Conservation (phyloP, 1,140 invertebrate genomes). For the Cardiocondyla obscurior region DNA sequence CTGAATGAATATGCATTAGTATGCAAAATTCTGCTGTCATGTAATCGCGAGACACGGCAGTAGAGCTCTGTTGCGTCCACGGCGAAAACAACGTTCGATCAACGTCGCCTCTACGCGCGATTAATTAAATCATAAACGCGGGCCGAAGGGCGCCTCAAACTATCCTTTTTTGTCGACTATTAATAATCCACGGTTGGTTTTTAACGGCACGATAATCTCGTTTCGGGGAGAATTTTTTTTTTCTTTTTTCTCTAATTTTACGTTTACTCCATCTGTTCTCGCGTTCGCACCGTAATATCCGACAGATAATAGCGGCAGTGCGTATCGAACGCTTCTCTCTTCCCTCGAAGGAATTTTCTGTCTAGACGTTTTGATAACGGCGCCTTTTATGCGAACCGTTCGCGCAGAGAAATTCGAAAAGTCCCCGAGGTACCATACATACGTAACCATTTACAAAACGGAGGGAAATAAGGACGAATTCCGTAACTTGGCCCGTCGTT, state of each 20-base stretch:
- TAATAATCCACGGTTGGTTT: background rate
- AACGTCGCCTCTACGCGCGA: background rate
- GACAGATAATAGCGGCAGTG: background rate
- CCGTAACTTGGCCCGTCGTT: slow-evolving; percentile 31
- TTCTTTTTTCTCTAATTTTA: background rate
- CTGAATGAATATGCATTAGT: slow-evolving; percentile 45
- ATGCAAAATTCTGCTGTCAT: slow-evolving; percentile 31
- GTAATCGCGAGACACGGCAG: background rate
- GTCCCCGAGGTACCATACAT: slow-evolving; percentile 33
- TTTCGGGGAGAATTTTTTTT: no score
- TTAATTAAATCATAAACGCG: slow-evolving; percentile 3
- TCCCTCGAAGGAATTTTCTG: slow-evolving; percentile 2
- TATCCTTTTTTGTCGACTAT: background rate
- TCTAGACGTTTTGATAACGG: slow-evolving; percentile 57
- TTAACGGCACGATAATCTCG: background rate
- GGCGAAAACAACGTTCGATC: slow-evolving; percentile 11
- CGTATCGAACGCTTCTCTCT: slow-evolving; percentile 5
- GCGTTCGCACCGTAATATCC: background rate
- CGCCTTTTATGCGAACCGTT: slow-evolving; percentile 47
- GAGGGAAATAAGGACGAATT: background rate
- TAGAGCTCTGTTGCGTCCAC: background rate
- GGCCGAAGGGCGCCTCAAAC: background rate
- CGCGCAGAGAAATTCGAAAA: slow-evolving; percentile 43
- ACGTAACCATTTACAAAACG: slow-evolving; percentile 20
- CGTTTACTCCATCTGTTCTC: background rate